Evolutionary conservation across 2,888 invertebrate genomes (phyloP).

Genomic region (Notocelia uddmanniana): DNA sequence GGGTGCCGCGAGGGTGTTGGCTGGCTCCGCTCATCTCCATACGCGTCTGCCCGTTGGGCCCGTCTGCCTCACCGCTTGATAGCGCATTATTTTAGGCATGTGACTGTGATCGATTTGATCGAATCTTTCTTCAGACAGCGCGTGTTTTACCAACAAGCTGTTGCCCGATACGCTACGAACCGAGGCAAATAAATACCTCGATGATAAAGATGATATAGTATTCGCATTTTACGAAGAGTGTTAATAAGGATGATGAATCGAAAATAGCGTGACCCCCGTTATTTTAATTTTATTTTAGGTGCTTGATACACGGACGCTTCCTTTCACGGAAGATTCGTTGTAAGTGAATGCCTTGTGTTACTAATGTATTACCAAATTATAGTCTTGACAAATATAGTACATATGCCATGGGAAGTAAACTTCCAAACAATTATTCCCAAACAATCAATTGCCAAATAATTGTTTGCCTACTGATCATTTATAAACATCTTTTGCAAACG

Average conservation of each 20-base stretch:
- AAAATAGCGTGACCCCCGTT: conserved; percentile 64
- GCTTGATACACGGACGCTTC: not conserved
- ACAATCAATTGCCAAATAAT: no score
- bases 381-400: no score
- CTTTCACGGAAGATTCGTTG: not conserved
- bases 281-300: conserved; percentile 1
- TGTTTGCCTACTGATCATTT: no score
- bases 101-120: conserved; percentile 84
- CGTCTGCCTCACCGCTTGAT: conserved; percentile 64
- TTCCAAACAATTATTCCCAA: no score
- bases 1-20: conserved; percentile 67
- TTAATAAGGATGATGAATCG: conserved; percentile 76
- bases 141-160: conserved; percentile 65
- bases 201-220: conserved; percentile 75
- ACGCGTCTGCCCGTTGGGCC: conserved; percentile 62
- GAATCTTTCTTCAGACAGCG: conserved; percentile 76
- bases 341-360: no score
- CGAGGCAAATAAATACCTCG: conserved; percentile 51
- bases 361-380: no score
- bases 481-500: no score
- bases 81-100: conserved; percentile 78
- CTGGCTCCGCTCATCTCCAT: conserved; percentile 68
- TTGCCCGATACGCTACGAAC: conserved; percentile 38
- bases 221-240: conserved; percentile 66
- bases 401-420: no score